These are phyloP conservation scores for Forbesichthys papilliferus DNA, from an alignment of 2,113 vertebrate species.

Conservation along the genomic window DNA sequence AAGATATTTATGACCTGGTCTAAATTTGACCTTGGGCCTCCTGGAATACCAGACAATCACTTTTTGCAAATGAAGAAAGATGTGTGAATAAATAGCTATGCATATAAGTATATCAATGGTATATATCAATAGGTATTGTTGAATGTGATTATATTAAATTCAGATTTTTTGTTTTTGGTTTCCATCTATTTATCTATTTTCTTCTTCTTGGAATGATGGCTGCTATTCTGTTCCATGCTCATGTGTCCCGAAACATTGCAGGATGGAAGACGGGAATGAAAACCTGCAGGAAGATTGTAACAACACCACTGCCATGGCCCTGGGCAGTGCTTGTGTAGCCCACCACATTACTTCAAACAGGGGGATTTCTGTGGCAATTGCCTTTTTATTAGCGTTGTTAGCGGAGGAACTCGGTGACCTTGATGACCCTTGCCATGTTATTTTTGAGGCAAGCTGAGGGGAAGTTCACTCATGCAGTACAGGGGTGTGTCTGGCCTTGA, in stretches of 20 bases:
- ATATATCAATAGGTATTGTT: conserved; percentile 35
- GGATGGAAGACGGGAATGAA: not conserved
- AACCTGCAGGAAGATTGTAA: conserved; percentile 23
- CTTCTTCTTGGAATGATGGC: not conserved
- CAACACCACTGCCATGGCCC: conserved; percentile 18
- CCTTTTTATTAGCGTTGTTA: conserved; percentile 24
- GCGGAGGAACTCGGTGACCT: conserved; percentile 51
- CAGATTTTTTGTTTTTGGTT: not conserved
- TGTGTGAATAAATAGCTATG: conserved; percentile 39
- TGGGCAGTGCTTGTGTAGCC: conserved; percentile 24
- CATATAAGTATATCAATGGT: conserved; percentile 30
- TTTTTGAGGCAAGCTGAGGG: conserved; percentile 49
- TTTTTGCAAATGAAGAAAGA: conserved; percentile 55
- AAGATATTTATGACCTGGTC: conserved; percentile 77
- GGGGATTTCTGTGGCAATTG: conserved; percentile 35
- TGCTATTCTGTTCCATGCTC: conserved; percentile 2
- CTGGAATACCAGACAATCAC: conserved; percentile 70
- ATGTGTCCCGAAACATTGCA: conserved; percentile 6
- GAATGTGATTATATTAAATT: conserved; percentile 3
- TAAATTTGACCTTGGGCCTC: conserved; percentile 81
- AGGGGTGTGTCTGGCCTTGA: conserved; percentile 36
- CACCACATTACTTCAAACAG: conserved; percentile 36
- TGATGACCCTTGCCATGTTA: conserved; percentile 45
- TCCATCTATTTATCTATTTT: too few relatives aligned
- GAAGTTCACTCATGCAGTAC: conserved; percentile 64